A percentile compares a stretch with the other conserved stretches of the same genome.
Conservation (phyloP, 2,888 invertebrate species). For the Acrobeloides nanus region DNA sequence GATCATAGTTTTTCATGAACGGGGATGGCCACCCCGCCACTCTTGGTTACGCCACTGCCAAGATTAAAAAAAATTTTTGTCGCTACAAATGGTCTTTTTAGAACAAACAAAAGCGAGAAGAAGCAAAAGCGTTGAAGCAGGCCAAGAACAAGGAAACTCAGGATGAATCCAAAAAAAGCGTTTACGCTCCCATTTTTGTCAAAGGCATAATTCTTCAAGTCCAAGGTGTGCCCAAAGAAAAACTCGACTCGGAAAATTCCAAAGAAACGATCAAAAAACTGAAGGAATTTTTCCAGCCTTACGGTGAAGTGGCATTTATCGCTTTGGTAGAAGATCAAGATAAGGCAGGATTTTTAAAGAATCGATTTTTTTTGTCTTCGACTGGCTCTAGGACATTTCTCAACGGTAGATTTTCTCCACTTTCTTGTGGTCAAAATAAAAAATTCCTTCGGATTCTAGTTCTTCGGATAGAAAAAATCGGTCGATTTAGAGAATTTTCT, state of each 20-base stretch:
- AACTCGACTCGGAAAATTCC: conserved; percentile 11
- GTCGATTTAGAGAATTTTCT: no score
- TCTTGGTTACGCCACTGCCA: no score
- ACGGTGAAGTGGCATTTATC: conserved; percentile 57
- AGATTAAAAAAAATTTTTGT: no score
- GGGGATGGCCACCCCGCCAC: no score
- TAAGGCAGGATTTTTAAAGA: conserved; percentile 12
- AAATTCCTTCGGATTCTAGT: no score
- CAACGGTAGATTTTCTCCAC: no score
- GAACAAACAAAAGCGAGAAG: conserved; percentile 23
- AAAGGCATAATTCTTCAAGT: conserved; percentile 45
- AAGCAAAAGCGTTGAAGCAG: conserved; percentile 31
- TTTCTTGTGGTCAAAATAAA: no score
- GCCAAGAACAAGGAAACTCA: conserved; percentile 14
- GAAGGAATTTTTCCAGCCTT: conserved; percentile 67
- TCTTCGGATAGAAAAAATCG: no score
- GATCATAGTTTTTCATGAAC: no score
- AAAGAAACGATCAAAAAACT: conserved; percentile 57
- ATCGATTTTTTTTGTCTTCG: background rate
- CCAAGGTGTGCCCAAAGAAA: conserved; percentile 28
- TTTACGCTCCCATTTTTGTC: conserved; percentile 27
- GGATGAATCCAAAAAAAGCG: conserved; percentile 9
- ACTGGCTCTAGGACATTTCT: no score
- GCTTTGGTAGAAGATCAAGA: conserved; percentile 16
- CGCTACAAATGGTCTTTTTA: no score